Evolutionary conservation across 2,113 vertebrate genomes (phyloP).

Genomic region (Macquaria ambigua): DNA sequence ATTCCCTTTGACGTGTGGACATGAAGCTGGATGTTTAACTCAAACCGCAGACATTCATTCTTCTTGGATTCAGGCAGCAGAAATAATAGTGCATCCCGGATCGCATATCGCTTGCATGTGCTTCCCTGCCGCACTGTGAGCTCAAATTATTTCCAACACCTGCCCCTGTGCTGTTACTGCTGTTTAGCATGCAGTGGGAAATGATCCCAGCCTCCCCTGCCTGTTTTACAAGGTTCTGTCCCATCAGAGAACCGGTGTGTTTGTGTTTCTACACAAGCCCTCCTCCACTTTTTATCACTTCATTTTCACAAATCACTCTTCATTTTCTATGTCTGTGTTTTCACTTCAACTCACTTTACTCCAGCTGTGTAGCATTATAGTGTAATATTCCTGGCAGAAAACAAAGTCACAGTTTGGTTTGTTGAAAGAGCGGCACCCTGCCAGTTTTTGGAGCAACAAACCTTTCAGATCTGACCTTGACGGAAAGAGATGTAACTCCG

Average conservation of each 20-base stretch:
- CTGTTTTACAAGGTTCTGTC: conserved; percentile 56
- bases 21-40: conserved; percentile 60
- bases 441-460: background rate
- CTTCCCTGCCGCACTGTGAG: conserved; percentile 27
- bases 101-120: conserved; percentile 14
- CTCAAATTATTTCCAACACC: conserved; percentile 60
- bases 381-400: conserved; percentile 3
- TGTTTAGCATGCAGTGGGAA: conserved; percentile 68
- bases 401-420: background rate
- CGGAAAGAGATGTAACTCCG: background rate
- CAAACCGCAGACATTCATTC: conserved; percentile 56
- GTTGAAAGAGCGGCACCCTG: background rate
- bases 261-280: background rate
- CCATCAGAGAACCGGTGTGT: conserved; percentile 47
- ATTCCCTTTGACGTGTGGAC: conserved; percentile 74
- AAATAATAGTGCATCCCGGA: conserved; percentile 48
- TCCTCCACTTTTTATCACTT: conserved; percentile 26
- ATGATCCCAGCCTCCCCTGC: conserved; percentile 44
- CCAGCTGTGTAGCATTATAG: background rate
- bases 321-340: background rate
- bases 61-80: conserved; percentile 45
- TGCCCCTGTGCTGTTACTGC: conserved; percentile 48
- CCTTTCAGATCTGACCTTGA: conserved; percentile 32
- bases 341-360: background rate
- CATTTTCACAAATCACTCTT: conserved; percentile 7